A percentile compares a stretch with the other conserved stretches of the same genome.
These are phyloP conservation scores for Brenthis daphne DNA, from an alignment of 2,888 invertebrate genomes.

Conservation along the genomic window DNA sequence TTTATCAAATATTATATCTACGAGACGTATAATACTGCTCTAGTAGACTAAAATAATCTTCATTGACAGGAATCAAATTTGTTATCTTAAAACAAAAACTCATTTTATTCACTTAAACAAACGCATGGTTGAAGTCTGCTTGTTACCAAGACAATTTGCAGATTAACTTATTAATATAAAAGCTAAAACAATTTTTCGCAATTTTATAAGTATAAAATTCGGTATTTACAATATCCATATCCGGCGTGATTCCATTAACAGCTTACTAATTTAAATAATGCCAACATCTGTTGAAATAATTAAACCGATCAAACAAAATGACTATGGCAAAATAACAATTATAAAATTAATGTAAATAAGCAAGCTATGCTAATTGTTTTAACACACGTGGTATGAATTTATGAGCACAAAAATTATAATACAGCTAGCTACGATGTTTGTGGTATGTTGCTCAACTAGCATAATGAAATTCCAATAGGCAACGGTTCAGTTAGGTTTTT, in stretches of 20 bases:
- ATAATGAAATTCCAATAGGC: slow-evolving; percentile 6
- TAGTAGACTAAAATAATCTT: too few species aligned
- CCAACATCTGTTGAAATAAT: slow-evolving; percentile 21
- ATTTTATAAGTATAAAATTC: too few species aligned
- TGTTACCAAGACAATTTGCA: too few species aligned
- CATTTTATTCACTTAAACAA: too few species aligned
- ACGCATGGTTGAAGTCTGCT: too few species aligned
- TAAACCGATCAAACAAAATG: slow-evolving; percentile 20
- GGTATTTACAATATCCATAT: background rate
- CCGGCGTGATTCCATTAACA: slow-evolving; percentile 8
- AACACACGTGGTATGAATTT: slow-evolving; percentile 19
- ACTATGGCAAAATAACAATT: slow-evolving; percentile 17
- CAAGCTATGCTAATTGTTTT: slow-evolving; percentile 21
- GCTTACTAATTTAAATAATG: slow-evolving; percentile 11
- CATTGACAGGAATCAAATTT: too few species aligned
- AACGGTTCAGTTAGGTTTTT: background rate
- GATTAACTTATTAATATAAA: too few species aligned
- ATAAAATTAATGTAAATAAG: slow-evolving; percentile 23
- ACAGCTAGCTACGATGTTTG: slow-evolving; percentile 3
- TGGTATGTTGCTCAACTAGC: slow-evolving; percentile 17
- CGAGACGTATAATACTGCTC: too few species aligned
- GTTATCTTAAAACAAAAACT: too few species aligned
- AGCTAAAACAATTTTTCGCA: too few species aligned
- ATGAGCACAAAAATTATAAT: slow-evolving; percentile 20
- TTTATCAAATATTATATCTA: too few species aligned